Evolutionary conservation across 2,888 invertebrate species (phyloP).

Genomic region (Galerucella calmariensis): DNA sequence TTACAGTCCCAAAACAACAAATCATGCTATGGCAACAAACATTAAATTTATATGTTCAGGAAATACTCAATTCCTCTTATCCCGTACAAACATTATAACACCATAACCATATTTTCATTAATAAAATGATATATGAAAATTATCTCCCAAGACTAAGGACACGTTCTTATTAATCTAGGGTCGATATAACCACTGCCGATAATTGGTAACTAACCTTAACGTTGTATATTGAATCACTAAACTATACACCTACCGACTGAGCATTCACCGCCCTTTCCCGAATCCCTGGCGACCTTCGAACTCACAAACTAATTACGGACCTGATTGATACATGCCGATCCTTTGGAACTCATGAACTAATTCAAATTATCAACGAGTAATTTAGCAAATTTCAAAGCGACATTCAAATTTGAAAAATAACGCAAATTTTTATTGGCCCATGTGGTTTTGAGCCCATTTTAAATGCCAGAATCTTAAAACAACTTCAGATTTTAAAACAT

Average conservation of each 20-base stretch:
- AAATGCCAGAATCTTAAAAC: too few species aligned
- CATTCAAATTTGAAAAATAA: background rate
- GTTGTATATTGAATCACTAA: conserved; percentile 39
- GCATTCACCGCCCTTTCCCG: conserved; percentile 43
- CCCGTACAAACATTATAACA: conserved; percentile 32
- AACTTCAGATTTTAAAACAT: too few species aligned
- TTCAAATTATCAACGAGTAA: background rate
- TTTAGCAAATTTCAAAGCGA: background rate
- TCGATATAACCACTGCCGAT: conserved; percentile 38
- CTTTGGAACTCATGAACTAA: conserved; percentile 17
- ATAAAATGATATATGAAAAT: conserved; percentile 39
- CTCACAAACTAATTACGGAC: conserved; percentile 55
- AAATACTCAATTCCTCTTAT: conserved; percentile 18
- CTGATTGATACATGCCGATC: conserved; percentile 52
- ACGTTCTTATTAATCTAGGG: conserved; percentile 40
- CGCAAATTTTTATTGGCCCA: too few species aligned
- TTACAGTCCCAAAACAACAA: conserved; percentile 20
- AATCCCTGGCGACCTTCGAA: conserved; percentile 42
- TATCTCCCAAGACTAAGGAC: conserved; percentile 28
- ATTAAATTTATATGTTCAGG: conserved; percentile 31
- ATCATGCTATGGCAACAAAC: conserved; percentile 22
- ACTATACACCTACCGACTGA: conserved; percentile 44
- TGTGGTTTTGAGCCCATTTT: too few species aligned
- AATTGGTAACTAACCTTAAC: conserved; percentile 43
- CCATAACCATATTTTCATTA: conserved; percentile 30